Evolutionary conservation across 2,797 vertebrate genomes (phyloP).

Genomic region (Huso huso): DNA sequence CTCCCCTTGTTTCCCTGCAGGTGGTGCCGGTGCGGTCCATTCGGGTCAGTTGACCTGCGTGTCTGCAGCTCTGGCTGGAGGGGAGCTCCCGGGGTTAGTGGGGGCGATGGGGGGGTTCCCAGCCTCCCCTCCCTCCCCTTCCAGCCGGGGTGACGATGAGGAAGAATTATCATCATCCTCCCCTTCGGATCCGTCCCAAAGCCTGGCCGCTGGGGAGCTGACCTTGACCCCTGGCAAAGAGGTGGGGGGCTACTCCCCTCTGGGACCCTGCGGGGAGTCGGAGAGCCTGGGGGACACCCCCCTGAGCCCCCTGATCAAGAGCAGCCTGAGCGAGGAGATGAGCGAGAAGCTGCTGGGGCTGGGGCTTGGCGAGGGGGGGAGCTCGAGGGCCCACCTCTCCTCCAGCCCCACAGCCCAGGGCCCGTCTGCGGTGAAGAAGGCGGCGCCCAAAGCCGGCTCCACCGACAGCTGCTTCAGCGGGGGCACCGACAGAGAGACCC

Average conservation of each 20-base stretch:
- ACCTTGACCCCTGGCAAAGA: constrained; percentile 32
- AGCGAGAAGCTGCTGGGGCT: constrained; percentile 76
- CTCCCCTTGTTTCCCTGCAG: constrained; percentile 35
- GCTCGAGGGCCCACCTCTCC: constrained; percentile 50
- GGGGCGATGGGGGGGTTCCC: constrained; percentile 47
- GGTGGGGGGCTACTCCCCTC: constrained; percentile 50
- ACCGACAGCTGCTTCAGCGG: constrained; percentile 82
- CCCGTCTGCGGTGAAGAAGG: constrained; percentile 48
- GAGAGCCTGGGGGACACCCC: constrained; percentile 72
- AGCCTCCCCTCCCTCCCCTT: constrained; percentile 62
- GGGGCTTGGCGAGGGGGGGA: constrained; percentile 59
- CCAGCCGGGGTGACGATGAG: constrained; percentile 60
- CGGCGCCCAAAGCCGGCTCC: constrained; percentile 55
- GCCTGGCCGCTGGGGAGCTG: not conserved
- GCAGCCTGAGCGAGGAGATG: constrained; percentile 76
- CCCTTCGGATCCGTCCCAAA: constrained; percentile 36
- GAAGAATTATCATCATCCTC: constrained; percentile 34
- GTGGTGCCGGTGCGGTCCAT: constrained; percentile 41
- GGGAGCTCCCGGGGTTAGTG: constrained; percentile 54
- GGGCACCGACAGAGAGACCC: constrained; percentile 73
- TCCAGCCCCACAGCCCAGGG: constrained; percentile 54
- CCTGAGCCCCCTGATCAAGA: constrained; percentile 78
- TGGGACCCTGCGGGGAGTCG: constrained; percentile 62
- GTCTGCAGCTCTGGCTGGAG: constrained; percentile 41
- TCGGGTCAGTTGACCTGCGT: constrained; percentile 40